Evolutionary conservation across 2,888 invertebrate genomes (phyloP).

Genomic region (Sabellastarte sp.): DNA sequence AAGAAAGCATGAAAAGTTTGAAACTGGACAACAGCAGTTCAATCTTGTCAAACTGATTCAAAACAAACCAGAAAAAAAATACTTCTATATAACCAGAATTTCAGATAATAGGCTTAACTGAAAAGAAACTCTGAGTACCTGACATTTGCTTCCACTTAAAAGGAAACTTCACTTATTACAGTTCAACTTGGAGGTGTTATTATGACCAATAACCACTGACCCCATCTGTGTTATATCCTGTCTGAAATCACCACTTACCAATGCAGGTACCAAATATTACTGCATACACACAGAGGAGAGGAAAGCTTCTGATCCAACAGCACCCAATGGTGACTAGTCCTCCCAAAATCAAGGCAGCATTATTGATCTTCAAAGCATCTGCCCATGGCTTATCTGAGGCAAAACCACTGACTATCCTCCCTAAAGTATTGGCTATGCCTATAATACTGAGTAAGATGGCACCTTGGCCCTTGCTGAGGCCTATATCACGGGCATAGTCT

Average conservation of each 20-base stretch:
- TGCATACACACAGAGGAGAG: conserved; percentile 76
- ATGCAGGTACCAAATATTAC: conserved; percentile 86
- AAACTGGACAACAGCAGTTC: too few relatives aligned
- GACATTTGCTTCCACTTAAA: too few relatives aligned
- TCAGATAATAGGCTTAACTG: too few relatives aligned
- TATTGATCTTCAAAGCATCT: conserved; percentile 68
- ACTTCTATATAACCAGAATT: too few relatives aligned
- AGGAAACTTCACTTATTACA: neutral
- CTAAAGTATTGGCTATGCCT: conserved; percentile 87
- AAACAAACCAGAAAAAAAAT: too few relatives aligned
- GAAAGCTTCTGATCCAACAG: conserved; percentile 65
- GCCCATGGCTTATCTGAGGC: conserved; percentile 22
- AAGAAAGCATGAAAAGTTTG: too few relatives aligned
- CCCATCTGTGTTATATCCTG: too few relatives aligned
- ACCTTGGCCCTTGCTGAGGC: conserved; percentile 58
- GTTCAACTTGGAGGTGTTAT: neutral
- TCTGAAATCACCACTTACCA: conserved; percentile 78
- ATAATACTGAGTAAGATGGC: conserved; percentile 79
- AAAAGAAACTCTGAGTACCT: too few relatives aligned
- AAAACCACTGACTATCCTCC: conserved; percentile 75
- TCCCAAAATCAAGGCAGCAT: conserved; percentile 82
- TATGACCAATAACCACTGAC: too few relatives aligned
- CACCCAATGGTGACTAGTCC: conserved; percentile 84
- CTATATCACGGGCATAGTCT: conserved; percentile 63
- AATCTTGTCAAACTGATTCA: too few relatives aligned